These are phyloP conservation scores for Dioctria rufipes DNA, from an alignment of 2,888 invertebrate genomes.

Conservation along the genomic window DNA sequence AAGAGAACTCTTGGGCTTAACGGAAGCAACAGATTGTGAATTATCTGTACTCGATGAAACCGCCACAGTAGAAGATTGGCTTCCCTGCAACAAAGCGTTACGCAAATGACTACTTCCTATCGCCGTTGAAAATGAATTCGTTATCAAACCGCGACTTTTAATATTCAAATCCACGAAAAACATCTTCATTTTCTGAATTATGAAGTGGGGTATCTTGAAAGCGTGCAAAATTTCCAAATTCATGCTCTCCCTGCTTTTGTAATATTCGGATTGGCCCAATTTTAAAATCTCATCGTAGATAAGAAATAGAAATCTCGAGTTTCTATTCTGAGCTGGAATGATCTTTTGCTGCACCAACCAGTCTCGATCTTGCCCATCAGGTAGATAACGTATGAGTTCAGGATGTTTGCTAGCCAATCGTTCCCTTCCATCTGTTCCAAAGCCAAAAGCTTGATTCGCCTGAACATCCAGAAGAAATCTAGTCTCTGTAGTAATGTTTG, in stretches of 20 bases:
- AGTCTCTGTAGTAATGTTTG: constrained; percentile 74
- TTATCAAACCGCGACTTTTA: constrained; percentile 70
- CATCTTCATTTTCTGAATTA: constrained; percentile 76
- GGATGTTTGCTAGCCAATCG: constrained; percentile 78
- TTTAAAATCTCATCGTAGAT: constrained; percentile 76
- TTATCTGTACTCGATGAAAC: constrained; percentile 14
- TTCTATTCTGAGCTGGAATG: constrained; percentile 76
- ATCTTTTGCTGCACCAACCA: constrained; percentile 76
- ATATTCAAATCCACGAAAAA: constrained; percentile 70
- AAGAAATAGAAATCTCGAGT: constrained; percentile 76
- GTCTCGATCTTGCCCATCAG: constrained; percentile 78
- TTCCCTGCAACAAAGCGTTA: constrained; percentile 68
- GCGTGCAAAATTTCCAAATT: constrained; percentile 68
- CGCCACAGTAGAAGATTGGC: constrained; percentile 57
- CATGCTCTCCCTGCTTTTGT: constrained; percentile 70
- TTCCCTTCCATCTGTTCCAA: constrained; percentile 72
- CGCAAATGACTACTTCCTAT: constrained; percentile 66
- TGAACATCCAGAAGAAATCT: constrained; percentile 76
- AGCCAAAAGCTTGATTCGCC: constrained; percentile 70
- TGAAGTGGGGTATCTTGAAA: constrained; percentile 76
- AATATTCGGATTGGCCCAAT: constrained; percentile 74
- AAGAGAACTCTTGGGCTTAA: constrained; percentile 65
- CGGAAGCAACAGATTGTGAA: not conserved
- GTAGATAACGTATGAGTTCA: constrained; percentile 77
- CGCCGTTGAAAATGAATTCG: constrained; percentile 66